Conservation (phyloP, 2,888 invertebrate species). For the Eucera pruinosa region DNA sequence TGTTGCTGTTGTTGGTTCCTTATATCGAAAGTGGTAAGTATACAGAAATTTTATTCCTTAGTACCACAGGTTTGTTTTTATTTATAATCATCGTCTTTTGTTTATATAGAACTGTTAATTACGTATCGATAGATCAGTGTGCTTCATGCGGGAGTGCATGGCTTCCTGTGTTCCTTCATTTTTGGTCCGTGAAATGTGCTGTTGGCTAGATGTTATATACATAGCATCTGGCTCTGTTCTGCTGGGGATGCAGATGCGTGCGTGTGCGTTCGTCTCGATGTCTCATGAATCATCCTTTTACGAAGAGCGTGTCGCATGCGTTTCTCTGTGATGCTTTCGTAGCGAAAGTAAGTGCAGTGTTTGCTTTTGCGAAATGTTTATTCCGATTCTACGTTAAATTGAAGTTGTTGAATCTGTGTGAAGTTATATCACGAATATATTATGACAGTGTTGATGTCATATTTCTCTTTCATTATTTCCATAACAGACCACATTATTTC, state of each 20-base stretch:
- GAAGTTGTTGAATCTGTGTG: too few species aligned
- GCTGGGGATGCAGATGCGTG: not conserved
- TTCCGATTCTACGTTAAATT: not conserved
- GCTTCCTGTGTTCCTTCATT: not conserved
- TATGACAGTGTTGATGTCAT: too few species aligned
- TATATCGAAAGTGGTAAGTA: slow-evolving; percentile 90
- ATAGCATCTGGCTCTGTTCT: slow-evolving; percentile 12
- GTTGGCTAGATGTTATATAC: slow-evolving; percentile 37
- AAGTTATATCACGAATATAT: too few species aligned
- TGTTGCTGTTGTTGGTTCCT: slow-evolving; percentile 89
- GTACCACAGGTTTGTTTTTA: not conserved
- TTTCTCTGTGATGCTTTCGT: slow-evolving; percentile 33
- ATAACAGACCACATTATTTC: too few species aligned
- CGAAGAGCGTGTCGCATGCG: slow-evolving; percentile 50
- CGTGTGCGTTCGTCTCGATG: slow-evolving; percentile 19
- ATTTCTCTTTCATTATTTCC: too few species aligned
- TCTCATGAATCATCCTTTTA: slow-evolving; percentile 69
- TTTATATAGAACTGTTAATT: not conserved
- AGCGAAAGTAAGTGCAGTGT: slow-evolving; percentile 17
- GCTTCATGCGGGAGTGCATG: not conserved
- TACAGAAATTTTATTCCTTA: not conserved
- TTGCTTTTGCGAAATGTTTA: slow-evolving; percentile 3
- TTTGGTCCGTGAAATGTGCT: slow-evolving; percentile 45
- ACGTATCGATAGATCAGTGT: slow-evolving; percentile 1
- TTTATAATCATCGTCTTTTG: not conserved